Conservation (phyloP, 2,888 invertebrate genomes). For the Plebejus argus region DNA sequence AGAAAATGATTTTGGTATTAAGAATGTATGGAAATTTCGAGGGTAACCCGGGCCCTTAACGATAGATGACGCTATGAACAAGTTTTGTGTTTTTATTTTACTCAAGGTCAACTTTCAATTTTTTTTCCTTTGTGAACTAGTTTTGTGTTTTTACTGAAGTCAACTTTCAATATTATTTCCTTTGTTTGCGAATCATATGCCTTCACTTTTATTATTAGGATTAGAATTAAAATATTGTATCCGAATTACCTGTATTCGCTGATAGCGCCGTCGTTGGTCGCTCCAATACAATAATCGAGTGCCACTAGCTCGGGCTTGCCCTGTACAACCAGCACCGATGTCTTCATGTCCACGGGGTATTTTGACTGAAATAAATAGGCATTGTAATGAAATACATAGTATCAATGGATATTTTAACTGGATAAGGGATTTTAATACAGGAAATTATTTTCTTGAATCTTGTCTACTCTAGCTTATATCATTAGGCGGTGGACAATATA, state of each 20-base stretch:
- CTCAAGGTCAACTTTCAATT: no score
- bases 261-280: slow-evolving; percentile 62
- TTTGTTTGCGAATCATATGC: background rate
- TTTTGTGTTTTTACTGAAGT: no score
- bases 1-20: no score
- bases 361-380: slow-evolving; percentile 81
- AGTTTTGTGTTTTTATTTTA: no score
- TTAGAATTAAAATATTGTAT: background rate
- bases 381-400: background rate
- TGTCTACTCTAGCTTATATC: no score
- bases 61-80: background rate
- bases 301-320: slow-evolving; percentile 89
- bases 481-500: no score
- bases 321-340: slow-evolving; percentile 89
- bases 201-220: background rate
- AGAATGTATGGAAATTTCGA: no score
- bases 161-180: background rate
- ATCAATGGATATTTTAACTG: background rate
- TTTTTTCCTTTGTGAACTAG: no score
- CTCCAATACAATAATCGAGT: slow-evolving; percentile 89
- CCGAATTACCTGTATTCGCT: slow-evolving; percentile 57
- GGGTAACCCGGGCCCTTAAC: no score
- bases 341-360: slow-evolving; percentile 91
- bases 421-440: no score
- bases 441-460: no score